Base-by-base conservation (phyloP, 2,888 invertebrate species). In the Phlogophora meticulosa region DNA sequence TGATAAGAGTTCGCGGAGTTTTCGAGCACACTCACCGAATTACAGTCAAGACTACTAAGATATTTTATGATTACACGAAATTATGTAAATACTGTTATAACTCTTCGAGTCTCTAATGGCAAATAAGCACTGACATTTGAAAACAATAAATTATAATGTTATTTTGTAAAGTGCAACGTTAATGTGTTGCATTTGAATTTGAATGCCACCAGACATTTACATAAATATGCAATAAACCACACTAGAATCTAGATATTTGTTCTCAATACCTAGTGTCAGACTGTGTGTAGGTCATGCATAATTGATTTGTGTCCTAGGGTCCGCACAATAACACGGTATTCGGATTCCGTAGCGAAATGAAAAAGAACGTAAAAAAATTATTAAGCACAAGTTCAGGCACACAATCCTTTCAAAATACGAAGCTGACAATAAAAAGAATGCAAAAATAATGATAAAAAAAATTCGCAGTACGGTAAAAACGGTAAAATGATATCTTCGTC, bases 141-240 rank as follows among this genome's bases (percentile, higher is more conserved):
- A 45, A 36, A 76, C 69, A 69, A 76, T 71, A 68, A 76, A 68
- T 68, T 52, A 76, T 15, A 40, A n/a, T 45, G 32, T 56, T 77
- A 77, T 64, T 70, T 80, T 80, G 40, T 40, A 68, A 71, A 68
- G 70, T 69, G 76, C 76, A 68, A 40, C 49, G 20, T 10, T 34
- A 70, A 75, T 56, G 45, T 36, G 49, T 56, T 65, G 53, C n/a
- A 10, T 71, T 65, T 34, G 24, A 34, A 67, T 70, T 56, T 71
- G 56, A 71, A 71, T 71, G 71, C 71, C 69, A 56, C 13, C 17
- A 28, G 34, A 20, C 40, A 56, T 75, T 76, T 36, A 51, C 71
- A 76, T 71, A 69, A 71, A 52, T 51, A 57, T 46, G 76, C 51
- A 13, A 71, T 71, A 57, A 76, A 76, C 68, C 42, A 56, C 45